Base-by-base conservation (phyloP, 2,888 invertebrate species). In the Corbicula japonica region DNA sequence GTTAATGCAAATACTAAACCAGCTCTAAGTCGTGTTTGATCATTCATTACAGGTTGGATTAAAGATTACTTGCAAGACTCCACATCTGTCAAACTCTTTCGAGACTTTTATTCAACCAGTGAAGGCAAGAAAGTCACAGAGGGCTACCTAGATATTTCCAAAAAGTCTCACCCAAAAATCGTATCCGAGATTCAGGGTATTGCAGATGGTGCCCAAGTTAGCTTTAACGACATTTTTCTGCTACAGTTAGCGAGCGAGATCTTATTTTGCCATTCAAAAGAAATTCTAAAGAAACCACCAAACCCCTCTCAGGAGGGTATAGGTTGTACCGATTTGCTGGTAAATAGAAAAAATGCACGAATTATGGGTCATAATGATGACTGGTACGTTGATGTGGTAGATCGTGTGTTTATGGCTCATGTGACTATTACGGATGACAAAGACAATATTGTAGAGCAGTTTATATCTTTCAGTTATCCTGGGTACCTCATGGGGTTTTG, bases 321-420 rank as follows among this genome's bases (percentile, higher is more conserved):
- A 61, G 79, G 79, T 2, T 79, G 79, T 32, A 79, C 79, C 21
- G 79, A 70, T 46, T 41, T 79, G 10, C 35, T 79, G 23, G 28
- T 74, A 2, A 79, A 79, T 28, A 63, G 52, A 12, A 56, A 65
- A 30, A 30, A 58, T 21, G 30, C 41, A 30, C 69, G 79, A n/a
- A 28, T 74, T 50, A 79, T 74, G 4, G 79, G 66, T 0, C 79
- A 79, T 50, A 79, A 79, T 35, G 79, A 79, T 12, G 79, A 79
- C 41, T 79, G 79, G 79, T 44, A 44, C 12, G 54, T 44, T 18
- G 77, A 77, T 15, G 73, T 77, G 10, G 28, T 54, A 6, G 46
- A 28, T 23, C 62, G 58, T 21, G 74, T 74, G 5, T 74, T 65
- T 52, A 60, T 79, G 18, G 74, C 60, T 5, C 65, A 79, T 54